Base-by-base conservation (phyloP, 2,888 invertebrate species). In the Euphydryas editha region DNA sequence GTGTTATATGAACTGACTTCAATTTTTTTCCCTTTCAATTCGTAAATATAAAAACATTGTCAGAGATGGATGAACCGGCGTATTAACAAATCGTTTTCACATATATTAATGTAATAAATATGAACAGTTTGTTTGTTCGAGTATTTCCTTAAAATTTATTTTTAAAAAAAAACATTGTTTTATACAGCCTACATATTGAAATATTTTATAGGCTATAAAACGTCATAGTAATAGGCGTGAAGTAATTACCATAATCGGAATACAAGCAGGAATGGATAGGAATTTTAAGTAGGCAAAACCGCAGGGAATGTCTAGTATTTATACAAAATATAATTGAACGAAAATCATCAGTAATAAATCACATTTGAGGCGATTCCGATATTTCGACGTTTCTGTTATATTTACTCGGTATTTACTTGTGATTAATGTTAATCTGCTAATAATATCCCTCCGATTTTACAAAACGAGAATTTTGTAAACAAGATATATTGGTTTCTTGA, bases 351-450 rank as follows among this genome's bases (percentile, higher is more conserved):
- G 36, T 10, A 36, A 46, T 44, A 59, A 46, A 46, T 46, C 59
- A 46, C 59, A 46, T 24, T 46, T n/a, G 13, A 30, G 30, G 46
- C 46, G 44, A 46, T 24, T 46, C 59, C n/a, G 30, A 46, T 51
- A 46, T 59, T 46, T 46, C 59, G 46, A 44, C 15, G 17, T 59
- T 59, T 46, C 46, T 21, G 21, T 59, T 24, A 17, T 46, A 36
- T 59, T 47, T 47, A 24, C 57, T 10, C 30, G 44, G 15, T 58
- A 30, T n/a, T 59, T 59, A 59, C n/a, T 59, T 17, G 17, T 59
- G 58, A 59, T 59, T 59, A 44, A 59, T 59, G 59, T 20, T 46
- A 36, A 46, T 36, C 36, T n/a, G 36, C n/a, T 2, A 54, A 36
- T 36, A 17, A 36, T 36, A 51, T 24, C 24, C n/a, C 15, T 21